Conservation (phyloP, 2,113 vertebrate genomes). For the Gambusia holbrooki region DNA sequence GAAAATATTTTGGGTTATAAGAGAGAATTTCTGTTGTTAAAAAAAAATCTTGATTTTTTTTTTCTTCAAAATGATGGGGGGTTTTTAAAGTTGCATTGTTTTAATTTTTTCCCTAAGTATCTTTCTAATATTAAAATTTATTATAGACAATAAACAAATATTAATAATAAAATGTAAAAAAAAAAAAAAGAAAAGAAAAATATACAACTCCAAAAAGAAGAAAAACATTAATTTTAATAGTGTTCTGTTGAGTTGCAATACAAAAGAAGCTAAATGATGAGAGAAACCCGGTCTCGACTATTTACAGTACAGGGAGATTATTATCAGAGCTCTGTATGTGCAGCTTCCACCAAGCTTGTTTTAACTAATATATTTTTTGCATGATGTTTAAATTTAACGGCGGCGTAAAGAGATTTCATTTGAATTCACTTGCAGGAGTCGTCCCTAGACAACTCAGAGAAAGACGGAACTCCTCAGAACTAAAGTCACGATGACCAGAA, state of each 20-base stretch:
- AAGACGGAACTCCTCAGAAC: constrained; percentile 55
- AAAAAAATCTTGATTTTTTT: neutral
- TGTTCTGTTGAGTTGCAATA: neutral
- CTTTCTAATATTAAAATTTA: too few species aligned
- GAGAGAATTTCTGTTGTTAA: neutral
- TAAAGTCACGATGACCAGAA: constrained; percentile 49
- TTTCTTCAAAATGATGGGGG: neutral
- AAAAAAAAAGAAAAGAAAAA: neutral
- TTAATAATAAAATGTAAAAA: too few species aligned
- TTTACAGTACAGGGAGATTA: neutral
- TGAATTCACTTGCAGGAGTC: neutral
- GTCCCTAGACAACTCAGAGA: constrained; percentile 12
- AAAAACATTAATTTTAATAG: neutral
- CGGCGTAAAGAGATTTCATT: constrained; percentile 1
- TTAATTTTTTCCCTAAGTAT: neutral
- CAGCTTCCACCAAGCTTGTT: neutral
- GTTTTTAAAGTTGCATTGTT: neutral
- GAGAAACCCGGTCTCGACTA: neutral
- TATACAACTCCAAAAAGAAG: neutral
- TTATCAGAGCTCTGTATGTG: neutral
- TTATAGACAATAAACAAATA: too few species aligned
- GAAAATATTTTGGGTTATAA: neutral
- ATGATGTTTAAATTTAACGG: neutral
- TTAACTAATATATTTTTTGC: neutral
- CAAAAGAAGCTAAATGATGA: too few species aligned